These are phyloP conservation scores for Rhogogaster chlorosoma DNA, from an alignment of 2,888 invertebrate species.

Conservation along the genomic window DNA sequence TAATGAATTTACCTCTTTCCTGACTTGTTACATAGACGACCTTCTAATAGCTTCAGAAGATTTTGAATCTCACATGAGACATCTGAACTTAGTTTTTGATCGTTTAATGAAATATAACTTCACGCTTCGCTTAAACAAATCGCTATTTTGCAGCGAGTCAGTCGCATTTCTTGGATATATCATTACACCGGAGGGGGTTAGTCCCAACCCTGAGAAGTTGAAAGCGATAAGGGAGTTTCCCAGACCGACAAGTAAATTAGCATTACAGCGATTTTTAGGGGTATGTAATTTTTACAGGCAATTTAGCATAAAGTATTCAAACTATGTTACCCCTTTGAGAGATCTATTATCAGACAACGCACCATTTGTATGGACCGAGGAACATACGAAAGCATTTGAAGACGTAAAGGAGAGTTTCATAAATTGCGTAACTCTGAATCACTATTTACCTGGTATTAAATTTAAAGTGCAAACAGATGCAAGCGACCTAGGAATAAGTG, in stretches of 20 bases:
- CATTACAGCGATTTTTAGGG: not conserved
- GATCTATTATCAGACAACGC: constrained; percentile 46
- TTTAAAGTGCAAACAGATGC: constrained; percentile 58
- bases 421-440: constrained; percentile 50
- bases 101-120: not conserved
- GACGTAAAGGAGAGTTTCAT: constrained; percentile 56
- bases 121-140: not conserved
- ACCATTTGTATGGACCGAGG: constrained; percentile 54
- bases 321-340: constrained; percentile 54
- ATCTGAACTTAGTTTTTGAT: not conserved
- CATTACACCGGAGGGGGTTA: not conserved
- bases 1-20: not conserved
- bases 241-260: not conserved
- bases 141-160: not conserved
- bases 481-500: constrained; percentile 57
- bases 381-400: constrained; percentile 51
- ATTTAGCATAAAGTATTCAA: constrained; percentile 45
- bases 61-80: constrained; percentile 14
- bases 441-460: constrained; percentile 32
- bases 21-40: constrained; percentile 40
- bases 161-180: constrained; percentile 19
- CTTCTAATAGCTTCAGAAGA: not conserved
- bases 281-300: not conserved
- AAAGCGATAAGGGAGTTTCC: not conserved
- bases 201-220: not conserved